Evolutionary conservation across 2,888 invertebrate species (phyloP).

Genomic region (Catocala fraxini): DNA sequence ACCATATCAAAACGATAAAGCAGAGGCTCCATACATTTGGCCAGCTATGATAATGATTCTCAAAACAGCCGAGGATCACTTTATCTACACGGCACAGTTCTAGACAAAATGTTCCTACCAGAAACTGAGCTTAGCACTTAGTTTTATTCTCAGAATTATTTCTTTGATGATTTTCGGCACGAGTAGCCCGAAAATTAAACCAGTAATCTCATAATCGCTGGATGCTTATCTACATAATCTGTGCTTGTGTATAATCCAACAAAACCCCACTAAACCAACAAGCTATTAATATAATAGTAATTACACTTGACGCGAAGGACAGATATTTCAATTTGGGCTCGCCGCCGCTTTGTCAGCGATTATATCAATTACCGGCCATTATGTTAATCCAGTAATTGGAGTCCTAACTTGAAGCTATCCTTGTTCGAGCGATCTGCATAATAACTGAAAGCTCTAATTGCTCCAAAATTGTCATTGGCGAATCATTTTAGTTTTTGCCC

Average conservation of each 20-base stretch:
- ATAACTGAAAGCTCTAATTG: conserved; percentile 36
- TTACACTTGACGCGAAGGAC: conserved; percentile 31
- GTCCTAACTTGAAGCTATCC: conserved; percentile 32
- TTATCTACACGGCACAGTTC: too few species aligned
- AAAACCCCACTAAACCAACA: conserved; percentile 11
- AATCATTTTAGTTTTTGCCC: conserved; percentile 3
- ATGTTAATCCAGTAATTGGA: conserved; percentile 48
- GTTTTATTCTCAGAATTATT: too few species aligned
- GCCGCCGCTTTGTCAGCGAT: conserved; percentile 43
- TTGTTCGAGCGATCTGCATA: conserved; percentile 40
- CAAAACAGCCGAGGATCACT: too few species aligned
- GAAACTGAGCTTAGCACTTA: too few species aligned
- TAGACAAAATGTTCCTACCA: too few species aligned
- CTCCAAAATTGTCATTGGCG: not conserved
- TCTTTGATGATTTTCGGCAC: too few species aligned
- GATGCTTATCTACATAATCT: not conserved
- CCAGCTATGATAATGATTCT: too few species aligned
- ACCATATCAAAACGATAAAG: too few species aligned
- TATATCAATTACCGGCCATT: conserved; percentile 51
- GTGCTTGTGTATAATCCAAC: not conserved
- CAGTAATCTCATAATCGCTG: too few species aligned
- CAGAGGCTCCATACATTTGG: too few species aligned
- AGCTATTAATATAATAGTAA: conserved; percentile 20
- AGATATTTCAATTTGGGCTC: conserved; percentile 37
- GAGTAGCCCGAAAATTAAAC: too few species aligned